Evolutionary conservation across 1,140 invertebrate species (phyloP).

Genomic region (Copidosoma floridanum): DNA sequence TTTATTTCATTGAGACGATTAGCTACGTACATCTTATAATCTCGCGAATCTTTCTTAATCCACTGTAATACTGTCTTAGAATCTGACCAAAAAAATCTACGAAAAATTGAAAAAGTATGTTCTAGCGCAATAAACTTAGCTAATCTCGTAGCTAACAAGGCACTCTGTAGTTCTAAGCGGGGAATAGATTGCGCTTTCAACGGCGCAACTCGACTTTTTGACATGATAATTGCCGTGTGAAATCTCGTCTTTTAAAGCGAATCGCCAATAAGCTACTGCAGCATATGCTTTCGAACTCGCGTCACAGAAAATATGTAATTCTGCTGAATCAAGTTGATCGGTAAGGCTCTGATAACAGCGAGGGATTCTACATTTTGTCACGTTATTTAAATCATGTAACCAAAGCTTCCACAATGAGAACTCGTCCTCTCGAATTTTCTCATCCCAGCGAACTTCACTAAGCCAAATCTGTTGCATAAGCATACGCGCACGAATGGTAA

Average conservation of each 20-base stretch:
- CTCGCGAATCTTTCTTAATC: constrained; percentile 29
- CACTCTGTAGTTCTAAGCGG: not conserved
- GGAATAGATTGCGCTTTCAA: not conserved
- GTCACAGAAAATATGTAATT: constrained; percentile 43
- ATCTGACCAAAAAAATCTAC: not conserved
- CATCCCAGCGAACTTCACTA: constrained; percentile 28
- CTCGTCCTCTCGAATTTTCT: not conserved
- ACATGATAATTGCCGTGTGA: not conserved
- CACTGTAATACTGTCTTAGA: constrained; percentile 33
- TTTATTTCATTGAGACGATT: not conserved
- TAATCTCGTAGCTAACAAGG: not conserved
- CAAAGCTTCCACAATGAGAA: not conserved
- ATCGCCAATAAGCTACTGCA: constrained; percentile 24
- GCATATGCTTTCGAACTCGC: constrained; percentile 35
- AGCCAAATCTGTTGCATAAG: constrained; percentile 43
- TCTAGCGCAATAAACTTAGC: not conserved
- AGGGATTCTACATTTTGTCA: not conserved
- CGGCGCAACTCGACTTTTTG: not conserved
- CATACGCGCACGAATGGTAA: constrained; percentile 22
- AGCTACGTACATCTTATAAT: not conserved
- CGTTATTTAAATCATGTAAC: constrained; percentile 7
- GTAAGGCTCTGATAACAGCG: not conserved
- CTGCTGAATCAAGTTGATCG: not conserved
- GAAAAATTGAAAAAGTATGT: not conserved
- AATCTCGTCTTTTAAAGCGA: not conserved